These are phyloP conservation scores for Chrysomallon squamiferum DNA, from an alignment of 1,140 invertebrate genomes.

Conservation along the genomic window DNA sequence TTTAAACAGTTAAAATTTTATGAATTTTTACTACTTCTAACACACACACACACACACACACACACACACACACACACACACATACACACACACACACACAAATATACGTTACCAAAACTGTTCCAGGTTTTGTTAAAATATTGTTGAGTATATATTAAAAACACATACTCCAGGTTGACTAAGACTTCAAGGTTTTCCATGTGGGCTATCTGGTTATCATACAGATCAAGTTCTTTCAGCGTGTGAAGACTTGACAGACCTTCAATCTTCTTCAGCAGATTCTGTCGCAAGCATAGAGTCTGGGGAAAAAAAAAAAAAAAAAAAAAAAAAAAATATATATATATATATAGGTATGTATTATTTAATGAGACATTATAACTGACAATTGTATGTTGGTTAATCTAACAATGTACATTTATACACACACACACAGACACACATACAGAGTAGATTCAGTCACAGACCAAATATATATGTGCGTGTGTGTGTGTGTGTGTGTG, in stretches of 20 bases:
- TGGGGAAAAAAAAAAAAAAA: conserved; percentile 58
- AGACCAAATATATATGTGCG: neutral
- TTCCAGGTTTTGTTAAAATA: no score
- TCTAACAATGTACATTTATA: neutral
- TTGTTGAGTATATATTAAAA: no score
- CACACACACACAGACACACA: neutral
- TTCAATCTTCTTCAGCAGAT: conserved; percentile 90
- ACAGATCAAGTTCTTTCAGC: conserved; percentile 84
- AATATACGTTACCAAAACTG: no score
- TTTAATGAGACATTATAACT: neutral
- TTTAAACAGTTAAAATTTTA: no score
- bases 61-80: no score
- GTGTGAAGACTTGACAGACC: conserved; percentile 45
- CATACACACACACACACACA: no score
- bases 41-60: no score
- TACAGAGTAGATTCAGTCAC: neutral
- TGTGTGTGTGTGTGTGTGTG: neutral
- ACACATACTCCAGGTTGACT: conserved; percentile 85
- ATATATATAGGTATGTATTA: neutral
- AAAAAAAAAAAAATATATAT: neutral
- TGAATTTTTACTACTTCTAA: no score
- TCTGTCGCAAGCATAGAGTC: conserved; percentile 88
- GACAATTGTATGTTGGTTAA: neutral
- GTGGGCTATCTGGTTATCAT: conserved; percentile 81
- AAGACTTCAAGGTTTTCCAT: conserved; percentile 59